A percentile compares a stretch with the other conserved stretches of the same genome.
These are phyloP conservation scores for Neofelis nebulosa DNA, from an alignment of 2,113 vertebrate genomes.

Conservation along the genomic window DNA sequence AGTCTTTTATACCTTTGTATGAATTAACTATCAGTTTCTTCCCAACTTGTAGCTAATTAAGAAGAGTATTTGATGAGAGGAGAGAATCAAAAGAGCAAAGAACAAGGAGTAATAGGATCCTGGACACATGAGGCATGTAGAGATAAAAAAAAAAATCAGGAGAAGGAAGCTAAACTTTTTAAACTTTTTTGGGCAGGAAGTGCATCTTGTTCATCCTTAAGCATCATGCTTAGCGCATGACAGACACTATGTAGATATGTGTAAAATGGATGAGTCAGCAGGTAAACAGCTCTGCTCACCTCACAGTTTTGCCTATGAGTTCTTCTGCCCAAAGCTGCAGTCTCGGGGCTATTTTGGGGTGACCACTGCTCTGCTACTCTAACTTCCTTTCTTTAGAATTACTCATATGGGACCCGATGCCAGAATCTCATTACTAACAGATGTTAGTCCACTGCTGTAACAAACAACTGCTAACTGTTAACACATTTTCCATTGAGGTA, in stretches of 20 bases:
- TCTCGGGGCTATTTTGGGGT: background rate
- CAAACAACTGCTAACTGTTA: slow-evolving; percentile 49
- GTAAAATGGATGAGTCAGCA: background rate
- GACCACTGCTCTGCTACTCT: background rate
- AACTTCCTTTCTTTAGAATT: slow-evolving; percentile 42
- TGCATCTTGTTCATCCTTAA: background rate
- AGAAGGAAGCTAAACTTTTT: background rate
- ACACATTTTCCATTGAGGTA: slow-evolving; percentile 17
- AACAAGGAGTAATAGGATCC: background rate
- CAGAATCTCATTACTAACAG: slow-evolving; percentile 47
- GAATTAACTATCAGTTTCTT: background rate
- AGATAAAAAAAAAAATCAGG: background rate
- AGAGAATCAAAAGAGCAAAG: background rate
- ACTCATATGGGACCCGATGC: background rate
- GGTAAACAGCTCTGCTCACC: background rate
- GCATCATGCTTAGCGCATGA: background rate
- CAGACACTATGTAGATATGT: background rate
- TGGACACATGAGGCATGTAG: background rate
- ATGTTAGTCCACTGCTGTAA: background rate
- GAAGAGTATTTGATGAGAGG: background rate
- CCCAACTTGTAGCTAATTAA: background rate
- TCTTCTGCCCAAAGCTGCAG: background rate
- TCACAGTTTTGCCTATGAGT: background rate
- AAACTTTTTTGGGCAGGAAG: background rate
- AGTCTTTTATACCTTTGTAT: background rate